Conservation (phyloP, 2,888 invertebrate species). For the Caradrina kadenii region DNA sequence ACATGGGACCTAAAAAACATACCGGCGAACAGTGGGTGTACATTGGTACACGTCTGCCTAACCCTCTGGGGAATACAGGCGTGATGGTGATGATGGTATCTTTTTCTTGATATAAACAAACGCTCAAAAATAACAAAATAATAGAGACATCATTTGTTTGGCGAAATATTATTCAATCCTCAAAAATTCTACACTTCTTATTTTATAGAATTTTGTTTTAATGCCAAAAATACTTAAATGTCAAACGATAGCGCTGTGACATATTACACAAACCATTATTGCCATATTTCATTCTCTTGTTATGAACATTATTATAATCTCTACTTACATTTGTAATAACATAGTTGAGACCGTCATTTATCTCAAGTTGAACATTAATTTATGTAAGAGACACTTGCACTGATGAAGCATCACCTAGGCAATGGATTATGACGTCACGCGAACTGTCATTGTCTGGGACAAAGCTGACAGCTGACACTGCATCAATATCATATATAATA, state of each 20-base stretch:
- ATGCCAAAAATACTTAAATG: slow-evolving; percentile 17
- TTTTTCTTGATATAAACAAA: neutral
- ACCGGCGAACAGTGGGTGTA: too few species aligned
- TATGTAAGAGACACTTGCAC: slow-evolving; percentile 29
- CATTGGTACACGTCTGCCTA: too few species aligned
- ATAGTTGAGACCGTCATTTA: slow-evolving; percentile 33
- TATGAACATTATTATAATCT: slow-evolving; percentile 27
- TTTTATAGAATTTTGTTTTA: slow-evolving; percentile 13
- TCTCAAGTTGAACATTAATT: slow-evolving; percentile 34
- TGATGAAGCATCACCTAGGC: slow-evolving; percentile 21
- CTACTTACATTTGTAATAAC: slow-evolving; percentile 31
- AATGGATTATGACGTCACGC: slow-evolving; percentile 16
- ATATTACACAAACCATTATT: slow-evolving; percentile 23
- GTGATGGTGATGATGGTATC: too few species aligned
- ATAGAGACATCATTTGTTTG: neutral
- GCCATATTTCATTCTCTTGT: slow-evolving; percentile 42
- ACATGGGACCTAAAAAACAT: too few species aligned
- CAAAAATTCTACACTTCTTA: slow-evolving; percentile 1
- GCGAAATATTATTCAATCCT: slow-evolving; percentile 1
- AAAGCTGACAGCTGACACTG: slow-evolving; percentile 18
- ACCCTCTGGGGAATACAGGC: too few species aligned
- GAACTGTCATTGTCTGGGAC: slow-evolving; percentile 27
- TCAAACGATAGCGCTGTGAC: slow-evolving; percentile 22
- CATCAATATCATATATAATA: neutral
- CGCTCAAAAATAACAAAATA: neutral